These are phyloP conservation scores for Whitmania pigra DNA, from an alignment of 1,140 invertebrate genomes.

Conservation along the genomic window DNA sequence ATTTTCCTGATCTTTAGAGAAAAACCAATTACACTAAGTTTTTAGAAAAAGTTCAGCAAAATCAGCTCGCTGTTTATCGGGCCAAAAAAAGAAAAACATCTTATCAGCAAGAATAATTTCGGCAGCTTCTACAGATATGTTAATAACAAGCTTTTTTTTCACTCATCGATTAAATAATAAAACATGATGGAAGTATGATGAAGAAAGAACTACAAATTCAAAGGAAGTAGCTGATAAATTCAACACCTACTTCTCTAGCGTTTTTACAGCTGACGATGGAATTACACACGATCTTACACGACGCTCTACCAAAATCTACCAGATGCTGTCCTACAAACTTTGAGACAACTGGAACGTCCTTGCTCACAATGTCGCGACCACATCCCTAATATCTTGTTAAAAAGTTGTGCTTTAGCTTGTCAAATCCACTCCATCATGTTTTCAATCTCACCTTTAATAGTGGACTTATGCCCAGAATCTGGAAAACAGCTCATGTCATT, in stretches of 20 bases:
- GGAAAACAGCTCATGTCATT: no score
- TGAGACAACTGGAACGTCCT: neutral
- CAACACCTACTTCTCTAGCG: no score
- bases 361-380: neutral
- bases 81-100: no score
- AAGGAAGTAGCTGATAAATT: no score
- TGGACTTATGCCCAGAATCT: no score
- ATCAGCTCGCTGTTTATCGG: no score
- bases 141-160: neutral
- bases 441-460: no score
- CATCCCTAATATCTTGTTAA: neutral
- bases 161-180: neutral
- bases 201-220: neutral
- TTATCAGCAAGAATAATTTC: no score
- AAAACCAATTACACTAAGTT: neutral
- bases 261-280: no score
- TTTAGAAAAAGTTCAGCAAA: neutral
- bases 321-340: neutral
- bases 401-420: no score
- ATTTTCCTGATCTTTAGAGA: neutral
- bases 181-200: neutral
- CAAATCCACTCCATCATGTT: no score
- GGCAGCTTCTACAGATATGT: neutral
- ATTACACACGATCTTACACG: neutral
- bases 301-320: neutral